Evolutionary conservation across 2,888 invertebrate species (phyloP).

Genomic region (Mesorhabditis spiculigera): DNA sequence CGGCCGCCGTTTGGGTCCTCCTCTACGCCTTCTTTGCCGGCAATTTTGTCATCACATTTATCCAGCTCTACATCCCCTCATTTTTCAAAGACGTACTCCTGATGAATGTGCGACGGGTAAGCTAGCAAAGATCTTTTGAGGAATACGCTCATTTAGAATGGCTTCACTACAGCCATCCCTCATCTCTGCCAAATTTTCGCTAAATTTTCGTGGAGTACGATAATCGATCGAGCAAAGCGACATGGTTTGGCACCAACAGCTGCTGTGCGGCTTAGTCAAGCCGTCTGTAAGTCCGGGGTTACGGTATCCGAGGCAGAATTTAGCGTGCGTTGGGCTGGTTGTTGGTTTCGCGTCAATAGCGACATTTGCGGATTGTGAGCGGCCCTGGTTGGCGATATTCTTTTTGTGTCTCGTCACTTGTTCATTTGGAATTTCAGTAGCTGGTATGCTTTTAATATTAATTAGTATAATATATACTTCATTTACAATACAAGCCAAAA

Average conservation of each 20-base stretch:
- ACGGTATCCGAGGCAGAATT: not conserved
- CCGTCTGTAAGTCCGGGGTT: not conserved
- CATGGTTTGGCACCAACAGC: not conserved
- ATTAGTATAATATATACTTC: too few species aligned
- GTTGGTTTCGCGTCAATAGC: not conserved
- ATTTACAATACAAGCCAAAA: too few species aligned
- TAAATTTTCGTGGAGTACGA: conserved; percentile 4
- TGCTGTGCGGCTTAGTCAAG: conserved; percentile 2
- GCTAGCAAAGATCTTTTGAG: not conserved
- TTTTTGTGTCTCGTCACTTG: not conserved
- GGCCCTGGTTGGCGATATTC: not conserved
- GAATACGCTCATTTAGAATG: not conserved
- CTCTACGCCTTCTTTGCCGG: not conserved
- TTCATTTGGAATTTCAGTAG: not conserved
- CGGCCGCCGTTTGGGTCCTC: not conserved
- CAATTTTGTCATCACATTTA: conserved; percentile 4
- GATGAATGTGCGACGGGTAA: conserved; percentile 1
- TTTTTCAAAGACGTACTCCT: conserved; percentile 3
- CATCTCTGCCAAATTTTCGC: not conserved
- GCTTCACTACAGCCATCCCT: not conserved
- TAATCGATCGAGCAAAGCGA: conserved; percentile 4
- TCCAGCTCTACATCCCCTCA: not conserved
- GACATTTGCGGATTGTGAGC: not conserved
- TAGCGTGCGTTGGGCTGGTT: not conserved
- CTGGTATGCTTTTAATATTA: not conserved